Percentiles rank a stretch among this genome's conserved stretches.
Conservation (phyloP, 1,140 invertebrate genomes). For the Wasmannia auropunctata region DNA sequence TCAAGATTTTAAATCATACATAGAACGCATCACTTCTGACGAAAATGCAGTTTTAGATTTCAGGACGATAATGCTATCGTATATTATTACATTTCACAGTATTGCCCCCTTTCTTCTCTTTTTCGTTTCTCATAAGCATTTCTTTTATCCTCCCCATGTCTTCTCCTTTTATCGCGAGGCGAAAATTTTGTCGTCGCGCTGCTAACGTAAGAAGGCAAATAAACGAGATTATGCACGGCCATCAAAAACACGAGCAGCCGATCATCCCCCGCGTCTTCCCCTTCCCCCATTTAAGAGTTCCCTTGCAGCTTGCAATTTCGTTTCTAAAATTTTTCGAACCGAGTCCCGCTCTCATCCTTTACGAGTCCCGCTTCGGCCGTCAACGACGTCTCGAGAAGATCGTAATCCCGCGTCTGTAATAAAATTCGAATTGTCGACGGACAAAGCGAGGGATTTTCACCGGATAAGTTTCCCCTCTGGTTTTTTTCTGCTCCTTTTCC, state of each 20-base stretch:
- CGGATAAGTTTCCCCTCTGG: conserved; percentile 9
- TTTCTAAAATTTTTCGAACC: conserved; percentile 11
- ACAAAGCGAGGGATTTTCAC: conserved; percentile 42
- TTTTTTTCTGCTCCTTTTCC: conserved; percentile 4
- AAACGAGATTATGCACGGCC: conserved; percentile 19
- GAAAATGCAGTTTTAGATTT: conserved; percentile 17
- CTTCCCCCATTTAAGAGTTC: background rate
- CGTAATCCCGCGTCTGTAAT: conserved; percentile 32
- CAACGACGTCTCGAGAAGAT: conserved; percentile 23
- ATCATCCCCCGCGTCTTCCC: background rate
- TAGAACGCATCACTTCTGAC: background rate
- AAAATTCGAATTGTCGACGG: conserved; percentile 43
- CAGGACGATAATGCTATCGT: background rate
- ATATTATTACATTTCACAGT: background rate
- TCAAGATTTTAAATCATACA: background rate
- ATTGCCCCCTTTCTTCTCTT: background rate
- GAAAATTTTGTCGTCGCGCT: background rate
- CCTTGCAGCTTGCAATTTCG: background rate
- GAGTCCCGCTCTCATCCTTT: background rate
- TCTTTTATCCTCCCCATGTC: background rate
- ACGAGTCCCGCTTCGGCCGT: background rate
- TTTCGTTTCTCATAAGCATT: background rate
- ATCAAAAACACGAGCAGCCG: conserved; percentile 10
- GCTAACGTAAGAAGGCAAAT: background rate
- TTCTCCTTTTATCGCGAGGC: background rate